phyloP scores from a whole-genome alignment of 2,797 vertebrate genomes.

The Coluber constrictor region DNA sequence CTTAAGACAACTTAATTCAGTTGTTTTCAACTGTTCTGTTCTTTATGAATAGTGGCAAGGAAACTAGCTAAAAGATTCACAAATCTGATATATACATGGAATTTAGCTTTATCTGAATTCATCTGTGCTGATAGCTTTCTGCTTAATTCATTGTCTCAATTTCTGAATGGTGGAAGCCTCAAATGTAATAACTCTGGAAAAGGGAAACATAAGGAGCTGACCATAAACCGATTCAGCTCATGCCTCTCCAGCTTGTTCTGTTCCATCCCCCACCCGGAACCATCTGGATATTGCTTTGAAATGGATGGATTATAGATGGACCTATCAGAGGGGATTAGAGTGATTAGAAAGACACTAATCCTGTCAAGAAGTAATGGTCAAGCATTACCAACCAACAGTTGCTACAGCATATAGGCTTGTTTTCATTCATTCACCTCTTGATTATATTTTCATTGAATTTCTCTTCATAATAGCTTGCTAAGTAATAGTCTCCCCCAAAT shows the following conservation, averaged over 20 bases:
- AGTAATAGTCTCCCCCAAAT: slow-evolving; percentile 47
- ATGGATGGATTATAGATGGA: slow-evolving; percentile 71
- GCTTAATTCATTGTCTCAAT: slow-evolving; percentile 2
- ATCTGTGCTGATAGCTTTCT: slow-evolving; percentile 15
- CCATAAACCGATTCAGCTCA: slow-evolving; percentile 48
- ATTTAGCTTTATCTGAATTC: not conserved
- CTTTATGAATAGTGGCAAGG: not conserved
- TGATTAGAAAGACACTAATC: slow-evolving; percentile 69
- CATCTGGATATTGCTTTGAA: slow-evolving; percentile 67
- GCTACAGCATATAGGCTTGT: slow-evolving; percentile 59
- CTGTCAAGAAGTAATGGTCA: slow-evolving; percentile 66
- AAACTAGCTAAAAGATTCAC: not conserved
- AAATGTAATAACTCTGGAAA: slow-evolving; percentile 32
- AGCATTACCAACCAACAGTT: slow-evolving; percentile 64
- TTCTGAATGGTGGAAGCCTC: slow-evolving; percentile 18
- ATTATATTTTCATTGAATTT: slow-evolving; percentile 47
- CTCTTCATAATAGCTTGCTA: slow-evolving; percentile 53
- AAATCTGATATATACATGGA: not conserved
- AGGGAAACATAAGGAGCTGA: slow-evolving; percentile 45
- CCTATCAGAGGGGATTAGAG: slow-evolving; percentile 68
- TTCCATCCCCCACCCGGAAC: slow-evolving; percentile 58
- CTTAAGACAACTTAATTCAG: not conserved
- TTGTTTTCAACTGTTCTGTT: not conserved
- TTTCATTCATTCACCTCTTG: slow-evolving; percentile 51
- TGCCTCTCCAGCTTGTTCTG: slow-evolving; percentile 39